Conservation (phyloP, 2,113 vertebrate genomes). For the Stigmatopora nigra region DNA sequence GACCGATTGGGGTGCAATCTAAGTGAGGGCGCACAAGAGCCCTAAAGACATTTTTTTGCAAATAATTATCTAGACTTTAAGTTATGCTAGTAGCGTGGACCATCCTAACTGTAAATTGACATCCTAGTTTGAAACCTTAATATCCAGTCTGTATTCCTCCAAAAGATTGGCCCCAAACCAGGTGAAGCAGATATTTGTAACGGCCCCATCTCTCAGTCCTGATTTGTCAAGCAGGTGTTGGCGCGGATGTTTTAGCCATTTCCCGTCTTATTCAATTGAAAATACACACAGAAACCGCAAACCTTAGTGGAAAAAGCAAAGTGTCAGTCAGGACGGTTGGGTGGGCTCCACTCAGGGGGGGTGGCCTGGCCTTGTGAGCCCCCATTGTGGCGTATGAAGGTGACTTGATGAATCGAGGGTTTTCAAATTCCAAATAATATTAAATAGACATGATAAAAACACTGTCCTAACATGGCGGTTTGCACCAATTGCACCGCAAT, state of each 20-base stretch:
- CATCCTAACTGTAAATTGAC: too few species aligned
- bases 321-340: constrained; percentile 27
- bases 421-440: too few species aligned
- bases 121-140: too few species aligned
- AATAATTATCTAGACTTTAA: not conserved
- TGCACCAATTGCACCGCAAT: too few species aligned
- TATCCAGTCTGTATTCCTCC: not conserved
- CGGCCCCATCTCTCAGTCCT: not conserved
- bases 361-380: constrained; percentile 39
- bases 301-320: constrained; percentile 41
- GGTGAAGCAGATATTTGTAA: not conserved
- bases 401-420: too few species aligned
- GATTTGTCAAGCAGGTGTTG: constrained; percentile 47
- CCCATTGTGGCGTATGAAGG: constrained; percentile 50
- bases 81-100: too few species aligned
- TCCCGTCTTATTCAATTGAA: constrained; percentile 52
- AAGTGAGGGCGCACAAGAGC: constrained; percentile 10
- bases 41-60: not conserved
- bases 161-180: not conserved
- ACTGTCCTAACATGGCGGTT: too few species aligned
- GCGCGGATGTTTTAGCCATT: constrained; percentile 60
- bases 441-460: too few species aligned
- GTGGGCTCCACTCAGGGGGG: constrained; percentile 55
- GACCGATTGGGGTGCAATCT: not conserved
- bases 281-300: constrained; percentile 41